A percentile compares a stretch with the other conserved stretches of the same genome.
phyloP scores from a whole-genome alignment of 2,113 vertebrate species.

The Ploceus nigricollis region DNA sequence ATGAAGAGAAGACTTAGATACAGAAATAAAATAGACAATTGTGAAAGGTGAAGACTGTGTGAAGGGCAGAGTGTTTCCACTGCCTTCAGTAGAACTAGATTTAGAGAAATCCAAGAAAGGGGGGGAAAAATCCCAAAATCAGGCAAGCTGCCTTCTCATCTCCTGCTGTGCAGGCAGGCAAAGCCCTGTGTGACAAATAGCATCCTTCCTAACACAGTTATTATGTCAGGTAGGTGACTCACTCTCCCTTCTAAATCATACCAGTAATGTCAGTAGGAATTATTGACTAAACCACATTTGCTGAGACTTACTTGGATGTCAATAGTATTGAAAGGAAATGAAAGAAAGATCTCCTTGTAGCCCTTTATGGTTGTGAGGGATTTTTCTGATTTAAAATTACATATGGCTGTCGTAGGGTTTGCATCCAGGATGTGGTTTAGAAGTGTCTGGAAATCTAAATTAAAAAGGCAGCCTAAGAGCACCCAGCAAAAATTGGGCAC shows the following conservation, averaged over 20 bases:
- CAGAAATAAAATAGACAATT: neutral
- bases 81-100: neutral
- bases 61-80: neutral
- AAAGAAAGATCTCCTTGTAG: neutral
- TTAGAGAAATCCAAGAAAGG: neutral
- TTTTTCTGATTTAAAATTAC: neutral
- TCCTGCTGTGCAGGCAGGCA: neutral
- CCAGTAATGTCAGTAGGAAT: neutral
- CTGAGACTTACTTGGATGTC: neutral
- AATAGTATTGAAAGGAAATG: neutral
- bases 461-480: neutral
- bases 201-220: slow-evolving; percentile 7
- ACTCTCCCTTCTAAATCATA: neutral
- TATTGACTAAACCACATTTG: neutral
- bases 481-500: neutral
- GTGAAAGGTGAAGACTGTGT: neutral
- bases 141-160: neutral
- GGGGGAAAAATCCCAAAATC: neutral
- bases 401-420: neutral
- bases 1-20: neutral
- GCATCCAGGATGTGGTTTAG: neutral
- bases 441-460: slow-evolving; percentile 21
- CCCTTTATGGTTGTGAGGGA: neutral
- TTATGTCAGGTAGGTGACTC: neutral
- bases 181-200: neutral